Percentiles rank a stretch among this genome's conserved stretches.
phyloP scores from a whole-genome alignment of 1,140 invertebrate genomes.

The Sarcophaga bullata region DNA sequence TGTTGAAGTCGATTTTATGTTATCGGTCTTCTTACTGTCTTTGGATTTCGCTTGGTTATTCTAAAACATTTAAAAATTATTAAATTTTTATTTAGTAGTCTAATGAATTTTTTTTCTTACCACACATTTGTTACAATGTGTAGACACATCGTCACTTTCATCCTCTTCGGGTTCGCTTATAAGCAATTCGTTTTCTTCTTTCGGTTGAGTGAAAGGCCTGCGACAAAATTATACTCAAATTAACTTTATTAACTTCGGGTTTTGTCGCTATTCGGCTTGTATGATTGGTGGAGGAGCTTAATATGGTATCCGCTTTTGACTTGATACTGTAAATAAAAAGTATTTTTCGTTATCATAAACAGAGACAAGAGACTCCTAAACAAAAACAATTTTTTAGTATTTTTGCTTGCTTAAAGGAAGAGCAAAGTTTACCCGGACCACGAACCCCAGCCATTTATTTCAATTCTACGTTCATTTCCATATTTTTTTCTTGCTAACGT shows the following conservation, averaged over 20 bases:
- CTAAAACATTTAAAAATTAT: too few relatives aligned
- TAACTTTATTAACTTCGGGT: conserved; percentile 59
- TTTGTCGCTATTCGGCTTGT: neutral
- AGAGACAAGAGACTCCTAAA: too few relatives aligned
- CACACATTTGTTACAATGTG: conserved; percentile 26
- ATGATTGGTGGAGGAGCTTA: neutral
- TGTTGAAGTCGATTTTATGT: neutral
- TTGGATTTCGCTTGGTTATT: neutral
- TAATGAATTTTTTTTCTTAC: neutral
- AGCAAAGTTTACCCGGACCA: too few relatives aligned
- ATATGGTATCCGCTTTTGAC: neutral
- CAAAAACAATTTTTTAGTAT: too few relatives aligned
- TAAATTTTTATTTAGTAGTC: neutral
- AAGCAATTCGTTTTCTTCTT: conserved; percentile 53
- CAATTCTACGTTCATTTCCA: too few relatives aligned
- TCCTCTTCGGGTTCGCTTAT: neutral
- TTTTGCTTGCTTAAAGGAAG: too few relatives aligned
- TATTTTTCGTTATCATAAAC: too few relatives aligned
- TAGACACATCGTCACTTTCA: conserved; percentile 46
- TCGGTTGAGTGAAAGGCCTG: conserved; percentile 55
- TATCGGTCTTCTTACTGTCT: neutral
- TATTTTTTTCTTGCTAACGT: too few relatives aligned
- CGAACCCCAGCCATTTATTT: too few relatives aligned
- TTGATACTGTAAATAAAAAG: neutral
- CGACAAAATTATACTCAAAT: conserved; percentile 60